Base-by-base conservation (phyloP, 2,113 vertebrate species). In the Chaetorhynchus papuensis region DNA sequence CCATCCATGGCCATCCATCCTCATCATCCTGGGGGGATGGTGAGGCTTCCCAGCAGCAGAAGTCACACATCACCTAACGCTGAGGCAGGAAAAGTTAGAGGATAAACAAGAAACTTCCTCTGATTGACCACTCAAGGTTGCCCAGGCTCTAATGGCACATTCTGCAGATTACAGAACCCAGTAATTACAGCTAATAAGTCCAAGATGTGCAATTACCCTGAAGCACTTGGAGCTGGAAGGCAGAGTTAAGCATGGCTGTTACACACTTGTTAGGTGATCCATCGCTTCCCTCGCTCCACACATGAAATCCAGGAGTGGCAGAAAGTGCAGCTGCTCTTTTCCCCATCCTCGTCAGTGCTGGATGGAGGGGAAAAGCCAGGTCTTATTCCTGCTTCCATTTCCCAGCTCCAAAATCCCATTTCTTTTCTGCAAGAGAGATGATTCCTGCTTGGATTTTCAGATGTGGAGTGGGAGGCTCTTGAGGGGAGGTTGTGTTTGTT, bases 121-220 rank as follows among this genome's bases (percentile, higher is more conserved):
- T 27, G 54, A 70, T 57, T 2, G 75, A 59, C 53, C 15, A 37
- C 50, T 75, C 14, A 60, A 90, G 75, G 60, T 78, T 90, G 69
- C 59, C 81, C 18, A 3, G 76, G 6, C 45, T 84, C 60, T 72
- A 79, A 82, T 22, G 63, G 70, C 23, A 44, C n/a, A 5, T 90
- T 76, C 72, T 93, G 77, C n/a, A 84, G 64, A 79, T 78, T 83
- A 78, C 39, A 86, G 89, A 95, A 60, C 26, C 60, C 10, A 33
- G 47, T 90, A 96, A 97, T 96, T 97, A 97, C n/a, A 90, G 54
- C 83, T 96, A 93, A 68, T 89, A 90, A 92, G 82, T 76, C 89
- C 89, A 90, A 82, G 94, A 74, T 47, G 41, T 64, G 61, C 90
- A 91, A 96, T 96, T 94, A 94, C 79, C 69, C 84, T 37, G 50